Conservation (phyloP, 2,113 vertebrate species). For the Neolamprologus longior region DNA sequence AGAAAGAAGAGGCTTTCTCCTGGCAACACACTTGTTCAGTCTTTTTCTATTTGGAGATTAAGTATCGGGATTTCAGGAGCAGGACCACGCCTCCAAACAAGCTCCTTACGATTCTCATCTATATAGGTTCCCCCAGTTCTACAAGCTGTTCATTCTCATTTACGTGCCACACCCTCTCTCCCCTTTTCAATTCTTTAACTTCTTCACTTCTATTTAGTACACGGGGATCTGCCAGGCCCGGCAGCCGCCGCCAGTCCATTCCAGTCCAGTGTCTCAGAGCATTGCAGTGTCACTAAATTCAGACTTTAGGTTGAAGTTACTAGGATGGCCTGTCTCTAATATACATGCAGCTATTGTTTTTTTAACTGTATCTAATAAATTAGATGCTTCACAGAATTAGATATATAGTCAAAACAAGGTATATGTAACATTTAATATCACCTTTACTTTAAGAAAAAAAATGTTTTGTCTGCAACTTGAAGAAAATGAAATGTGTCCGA, state of each 20-base stretch:
- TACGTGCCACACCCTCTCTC: not conserved
- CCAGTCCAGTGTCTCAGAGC: not conserved
- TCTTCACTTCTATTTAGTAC: not conserved
- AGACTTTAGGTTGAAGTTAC: not conserved
- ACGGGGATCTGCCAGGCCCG: rapidly evolving
- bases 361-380: not conserved
- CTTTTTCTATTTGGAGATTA: not conserved
- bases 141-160: not conserved
- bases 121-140: not conserved
- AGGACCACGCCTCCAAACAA: not conserved
- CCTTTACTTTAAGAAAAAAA: constrained; percentile 61
- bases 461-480: constrained; percentile 62
- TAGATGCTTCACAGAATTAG: not conserved
- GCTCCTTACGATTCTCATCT: rapidly evolving
- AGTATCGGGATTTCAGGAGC: rapidly evolving
- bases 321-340: not conserved
- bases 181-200: not conserved
- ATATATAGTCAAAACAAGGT: constrained; percentile 23
- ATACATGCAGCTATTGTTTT: not conserved
- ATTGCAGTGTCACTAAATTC: not conserved
- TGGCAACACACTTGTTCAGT: not conserved
- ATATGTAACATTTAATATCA: constrained; percentile 51
- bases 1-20: not conserved
- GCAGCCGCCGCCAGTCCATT: not conserved
- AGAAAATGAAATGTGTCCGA: constrained; percentile 77